Evolutionary conservation across 2,113 vertebrate genomes (phyloP), one percentile per base, ranked within the genome.

Genomic region (Bufo bufo): DNA sequence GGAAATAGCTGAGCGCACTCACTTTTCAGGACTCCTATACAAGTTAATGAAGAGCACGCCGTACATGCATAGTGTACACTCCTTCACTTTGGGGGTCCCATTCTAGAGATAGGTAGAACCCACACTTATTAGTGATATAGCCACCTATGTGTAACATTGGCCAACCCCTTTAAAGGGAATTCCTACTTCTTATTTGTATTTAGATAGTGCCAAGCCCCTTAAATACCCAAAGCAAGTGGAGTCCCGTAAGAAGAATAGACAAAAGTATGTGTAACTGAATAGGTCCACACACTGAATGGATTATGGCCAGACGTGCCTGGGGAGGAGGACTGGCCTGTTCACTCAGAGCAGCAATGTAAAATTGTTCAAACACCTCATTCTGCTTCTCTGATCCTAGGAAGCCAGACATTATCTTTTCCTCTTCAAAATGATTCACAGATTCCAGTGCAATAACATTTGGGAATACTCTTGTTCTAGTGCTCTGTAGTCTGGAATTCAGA

Each of bases 311-410:
- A 72, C 83, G 20, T 85, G 66, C 66, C 83, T 74, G 20, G 83
- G 83, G 69, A 71, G 52, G 10, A 50, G 58, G 54, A 75, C 66
- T 47, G 52, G 83, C 33, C 66, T 59, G 69, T 58, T 75, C 83
- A n/a, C 69, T 58, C 11, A 58, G 23, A 85, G 72, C 69, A 47
- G 69, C 16, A 74, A 58, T 54, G 50, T 74, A 75, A 47, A 85
- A 85, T 85, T 85, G 83, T 75, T 74, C 52, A 85, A 59, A 85
- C 83, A 58, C 83, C 66, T 72, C 83, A 85, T 85, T 75, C 69
- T 17, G 52, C 80, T 49, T 65, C 80, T 82, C 59, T 59, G 83
- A 72, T 75, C 66, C 83, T 47, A 43, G 52, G 33, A 85, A 54
- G 66, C 69, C 50, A 59, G 83, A 85, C 58, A 85, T 75, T 74